Evolutionary conservation across 2,797 vertebrate genomes (phyloP).

Genomic region (Mormyrops boulengeri): DNA sequence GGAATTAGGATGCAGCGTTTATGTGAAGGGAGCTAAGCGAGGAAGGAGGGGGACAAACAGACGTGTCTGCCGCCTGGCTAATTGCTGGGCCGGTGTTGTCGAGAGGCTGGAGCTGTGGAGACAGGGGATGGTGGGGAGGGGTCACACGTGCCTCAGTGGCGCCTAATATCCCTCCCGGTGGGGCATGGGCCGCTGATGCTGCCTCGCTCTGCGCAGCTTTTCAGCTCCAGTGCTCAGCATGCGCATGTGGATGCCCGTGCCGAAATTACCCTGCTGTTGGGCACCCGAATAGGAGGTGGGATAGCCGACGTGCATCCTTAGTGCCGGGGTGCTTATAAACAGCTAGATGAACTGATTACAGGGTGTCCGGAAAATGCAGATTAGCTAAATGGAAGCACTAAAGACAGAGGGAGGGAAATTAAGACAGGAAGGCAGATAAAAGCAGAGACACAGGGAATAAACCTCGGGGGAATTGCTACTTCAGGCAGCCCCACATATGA

Average conservation of each 20-base stretch:
- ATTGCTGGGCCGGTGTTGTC: conserved; percentile 43
- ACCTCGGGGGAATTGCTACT: neutral
- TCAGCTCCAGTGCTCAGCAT: conserved; percentile 9
- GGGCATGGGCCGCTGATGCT: neutral
- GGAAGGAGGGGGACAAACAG: conserved; percentile 38
- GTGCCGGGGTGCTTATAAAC: conserved; percentile 46
- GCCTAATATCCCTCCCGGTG: neutral
- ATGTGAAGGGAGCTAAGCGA: conserved; percentile 40
- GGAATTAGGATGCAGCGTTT: neutral
- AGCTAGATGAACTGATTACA: conserved; percentile 52
- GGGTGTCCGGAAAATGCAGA: conserved; percentile 39
- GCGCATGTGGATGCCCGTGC: conserved; percentile 6
- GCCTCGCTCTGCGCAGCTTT: neutral
- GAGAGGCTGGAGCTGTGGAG: neutral
- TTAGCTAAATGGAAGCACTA: conserved; percentile 38
- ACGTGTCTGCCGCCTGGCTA: conserved; percentile 47
- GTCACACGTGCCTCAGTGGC: neutral
- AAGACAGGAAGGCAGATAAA: conserved; percentile 27
- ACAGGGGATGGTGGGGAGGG: too few species aligned
- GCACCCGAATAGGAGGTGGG: conserved; percentile 32
- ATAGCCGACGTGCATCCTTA: conserved; percentile 22
- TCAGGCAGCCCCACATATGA: neutral
- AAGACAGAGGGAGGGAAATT: conserved; percentile 28
- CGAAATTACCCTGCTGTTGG: conserved; percentile 52
- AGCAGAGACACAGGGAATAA: conserved; percentile 12